Conservation (phyloP, 2,888 invertebrate genomes). For the Amphipoea lucens region DNA sequence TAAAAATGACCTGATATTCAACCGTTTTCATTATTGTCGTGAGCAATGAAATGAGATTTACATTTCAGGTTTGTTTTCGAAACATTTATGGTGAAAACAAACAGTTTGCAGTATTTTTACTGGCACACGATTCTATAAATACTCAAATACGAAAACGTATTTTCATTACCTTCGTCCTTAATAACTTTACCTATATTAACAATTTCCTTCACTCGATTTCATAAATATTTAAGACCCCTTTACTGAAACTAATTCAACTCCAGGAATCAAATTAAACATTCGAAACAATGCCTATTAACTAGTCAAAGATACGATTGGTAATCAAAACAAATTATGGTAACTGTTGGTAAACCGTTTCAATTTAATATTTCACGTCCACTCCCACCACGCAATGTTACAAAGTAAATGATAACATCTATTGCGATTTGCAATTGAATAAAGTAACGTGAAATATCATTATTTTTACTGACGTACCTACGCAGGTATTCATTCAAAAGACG, state of each 20-base stretch:
- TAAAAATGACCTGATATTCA: constrained; percentile 66
- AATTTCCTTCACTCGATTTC: neutral
- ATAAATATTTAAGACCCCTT: neutral
- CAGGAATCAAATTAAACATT: constrained; percentile 37
- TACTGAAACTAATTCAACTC: constrained; percentile 28
- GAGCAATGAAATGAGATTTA: constrained; percentile 53
- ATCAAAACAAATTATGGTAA: constrained; percentile 58
- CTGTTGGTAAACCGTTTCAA: too few relatives aligned
- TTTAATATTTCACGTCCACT: constrained; percentile 56
- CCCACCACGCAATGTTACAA: constrained; percentile 59
- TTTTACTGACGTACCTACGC: constrained; percentile 6
- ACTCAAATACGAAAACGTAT: neutral
- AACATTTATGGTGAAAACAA: constrained; percentile 42
- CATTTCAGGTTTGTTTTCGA: constrained; percentile 41
- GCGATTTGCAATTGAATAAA: constrained; percentile 26
- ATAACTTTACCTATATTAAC: neutral
- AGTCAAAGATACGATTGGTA: constrained; percentile 54
- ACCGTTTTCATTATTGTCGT: constrained; percentile 60
- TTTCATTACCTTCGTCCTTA: neutral
- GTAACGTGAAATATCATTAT: constrained; percentile 19
- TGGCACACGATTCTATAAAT: constrained; percentile 15
- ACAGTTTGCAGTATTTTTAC: constrained; percentile 30
- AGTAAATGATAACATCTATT: constrained; percentile 46
- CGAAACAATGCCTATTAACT: constrained; percentile 20
- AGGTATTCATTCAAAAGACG: constrained; percentile 1